These are phyloP conservation scores for Aplodontia rufa DNA, from an alignment of 2,113 vertebrate genomes.

Conservation along the genomic window DNA sequence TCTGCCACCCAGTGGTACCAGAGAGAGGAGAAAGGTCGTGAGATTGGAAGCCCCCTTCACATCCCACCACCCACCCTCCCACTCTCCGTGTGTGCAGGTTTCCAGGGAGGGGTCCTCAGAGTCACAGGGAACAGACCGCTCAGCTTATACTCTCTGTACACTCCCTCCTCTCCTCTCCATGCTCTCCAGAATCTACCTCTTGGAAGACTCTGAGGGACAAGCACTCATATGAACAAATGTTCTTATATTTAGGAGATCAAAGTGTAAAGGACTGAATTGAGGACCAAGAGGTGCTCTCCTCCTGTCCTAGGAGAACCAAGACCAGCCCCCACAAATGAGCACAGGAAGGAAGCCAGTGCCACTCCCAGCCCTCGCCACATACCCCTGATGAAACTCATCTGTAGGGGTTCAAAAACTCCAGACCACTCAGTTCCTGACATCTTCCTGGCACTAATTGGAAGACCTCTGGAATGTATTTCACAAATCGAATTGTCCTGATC, in stretches of 20 bases:
- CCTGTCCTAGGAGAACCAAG: background rate
- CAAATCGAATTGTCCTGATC: conserved; percentile 46
- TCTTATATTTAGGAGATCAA: background rate
- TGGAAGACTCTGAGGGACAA: background rate
- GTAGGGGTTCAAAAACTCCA: background rate
- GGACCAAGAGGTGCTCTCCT: background rate
- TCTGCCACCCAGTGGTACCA: background rate
- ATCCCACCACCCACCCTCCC: background rate
- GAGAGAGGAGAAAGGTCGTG: background rate
- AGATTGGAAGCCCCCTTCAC: background rate
- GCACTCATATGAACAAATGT: background rate
- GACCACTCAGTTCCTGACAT: conserved; percentile 35
- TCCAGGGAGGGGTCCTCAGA: background rate
- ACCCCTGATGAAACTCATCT: conserved; percentile 6
- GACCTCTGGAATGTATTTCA: conserved; percentile 60
- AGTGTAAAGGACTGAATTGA: background rate
- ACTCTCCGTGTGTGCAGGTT: background rate
- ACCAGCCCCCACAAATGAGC: background rate
- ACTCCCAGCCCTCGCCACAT: background rate
- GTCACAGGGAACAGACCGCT: background rate
- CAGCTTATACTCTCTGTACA: background rate
- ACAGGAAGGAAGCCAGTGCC: background rate
- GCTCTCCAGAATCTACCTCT: background rate
- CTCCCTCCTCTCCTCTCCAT: background rate
- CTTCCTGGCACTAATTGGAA: conserved; percentile 51